Percentiles rank a stretch among this genome's conserved stretches.
Evolutionary conservation across 2,113 vertebrate species (phyloP).

Genomic region (Clarias batrachus): DNA sequence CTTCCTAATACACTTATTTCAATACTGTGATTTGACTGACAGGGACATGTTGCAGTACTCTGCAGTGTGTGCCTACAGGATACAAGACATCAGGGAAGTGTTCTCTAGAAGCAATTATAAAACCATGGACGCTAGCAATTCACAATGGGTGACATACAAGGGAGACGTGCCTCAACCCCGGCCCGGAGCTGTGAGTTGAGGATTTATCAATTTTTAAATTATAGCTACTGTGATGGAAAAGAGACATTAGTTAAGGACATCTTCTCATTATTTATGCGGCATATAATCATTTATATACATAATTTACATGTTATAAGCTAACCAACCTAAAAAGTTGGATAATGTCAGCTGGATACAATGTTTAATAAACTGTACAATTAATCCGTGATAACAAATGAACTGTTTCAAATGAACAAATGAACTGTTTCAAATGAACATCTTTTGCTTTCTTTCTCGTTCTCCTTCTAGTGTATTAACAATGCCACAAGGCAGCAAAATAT

Average conservation of each 20-base stretch:
- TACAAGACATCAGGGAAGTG: slow-evolving; percentile 64
- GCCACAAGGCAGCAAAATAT: slow-evolving; percentile 58
- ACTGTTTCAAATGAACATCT: neutral
- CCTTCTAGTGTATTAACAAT: slow-evolving; percentile 67
- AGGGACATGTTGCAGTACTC: slow-evolving; percentile 72
- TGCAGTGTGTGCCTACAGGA: slow-evolving; percentile 68
- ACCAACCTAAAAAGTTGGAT: too few relatives aligned
- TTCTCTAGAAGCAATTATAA: slow-evolving; percentile 77
- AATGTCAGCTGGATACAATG: too few relatives aligned
- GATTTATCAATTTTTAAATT: neutral
- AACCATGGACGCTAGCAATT: slow-evolving; percentile 43
- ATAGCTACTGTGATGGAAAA: too few relatives aligned
- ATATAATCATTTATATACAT: too few relatives aligned
- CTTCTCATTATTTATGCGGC: too few relatives aligned
- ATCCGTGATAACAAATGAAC: too few relatives aligned
- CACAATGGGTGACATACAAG: slow-evolving; percentile 73
- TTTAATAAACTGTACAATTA: too few relatives aligned
- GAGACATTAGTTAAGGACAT: too few relatives aligned
- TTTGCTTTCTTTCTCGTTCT: neutral
- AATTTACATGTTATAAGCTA: too few relatives aligned
- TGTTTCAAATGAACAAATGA: too few relatives aligned
- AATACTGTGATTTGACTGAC: neutral
- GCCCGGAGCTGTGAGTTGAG: slow-evolving; percentile 77
- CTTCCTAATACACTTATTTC: neutral
- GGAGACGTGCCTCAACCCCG: slow-evolving; percentile 73